These are phyloP conservation scores for Asarcornis scutulata DNA, from an alignment of 2,113 vertebrate genomes.

Conservation along the genomic window DNA sequence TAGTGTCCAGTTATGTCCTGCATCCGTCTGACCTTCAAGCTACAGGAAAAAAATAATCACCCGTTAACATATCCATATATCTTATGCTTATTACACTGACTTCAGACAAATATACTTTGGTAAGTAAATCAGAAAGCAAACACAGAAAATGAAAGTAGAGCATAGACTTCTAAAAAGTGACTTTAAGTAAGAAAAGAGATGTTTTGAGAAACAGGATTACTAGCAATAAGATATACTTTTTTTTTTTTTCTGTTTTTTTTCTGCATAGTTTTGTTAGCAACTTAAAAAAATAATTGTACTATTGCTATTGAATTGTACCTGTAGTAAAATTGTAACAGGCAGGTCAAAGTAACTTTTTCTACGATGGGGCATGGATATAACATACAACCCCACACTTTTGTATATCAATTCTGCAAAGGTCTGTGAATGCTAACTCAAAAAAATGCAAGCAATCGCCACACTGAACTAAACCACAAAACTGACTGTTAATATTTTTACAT, in stretches of 20 bases:
- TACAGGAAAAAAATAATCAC: not conserved
- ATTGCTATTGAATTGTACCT: not conserved
- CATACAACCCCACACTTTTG: not conserved
- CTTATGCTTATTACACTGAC: not conserved
- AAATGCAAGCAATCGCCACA: not conserved
- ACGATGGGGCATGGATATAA: not conserved
- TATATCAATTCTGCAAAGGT: not conserved
- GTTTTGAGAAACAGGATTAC: not conserved
- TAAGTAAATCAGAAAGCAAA: not conserved
- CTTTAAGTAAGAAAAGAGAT: not conserved
- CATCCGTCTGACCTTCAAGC: not conserved
- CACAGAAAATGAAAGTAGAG: not conserved
- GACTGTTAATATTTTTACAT: not conserved
- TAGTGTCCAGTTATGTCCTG: not conserved
- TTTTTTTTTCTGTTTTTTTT: not conserved
- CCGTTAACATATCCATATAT: not conserved
- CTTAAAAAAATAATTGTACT: not conserved
- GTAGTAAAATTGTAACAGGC: not conserved
- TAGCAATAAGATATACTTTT: not conserved
- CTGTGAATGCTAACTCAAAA: not conserved
- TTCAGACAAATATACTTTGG: not conserved
- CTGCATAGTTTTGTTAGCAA: not conserved
- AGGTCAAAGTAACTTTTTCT: not conserved
- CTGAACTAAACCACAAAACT: not conserved
- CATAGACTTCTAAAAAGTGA: not conserved